Conservation (phyloP, 2,113 vertebrate genomes). For the Raphicerus campestris region DNA sequence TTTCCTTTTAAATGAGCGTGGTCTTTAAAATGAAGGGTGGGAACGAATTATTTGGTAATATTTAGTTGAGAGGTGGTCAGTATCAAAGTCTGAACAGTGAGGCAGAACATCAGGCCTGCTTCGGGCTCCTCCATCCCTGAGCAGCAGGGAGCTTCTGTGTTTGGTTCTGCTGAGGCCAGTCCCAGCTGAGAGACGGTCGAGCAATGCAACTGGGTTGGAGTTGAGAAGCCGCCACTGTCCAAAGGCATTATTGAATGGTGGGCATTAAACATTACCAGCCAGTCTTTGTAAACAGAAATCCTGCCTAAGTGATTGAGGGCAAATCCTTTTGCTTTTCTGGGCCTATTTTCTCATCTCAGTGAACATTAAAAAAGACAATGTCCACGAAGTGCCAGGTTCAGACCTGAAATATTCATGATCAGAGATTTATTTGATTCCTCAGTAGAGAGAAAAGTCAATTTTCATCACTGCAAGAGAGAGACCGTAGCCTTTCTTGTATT, state of each 20-base stretch:
- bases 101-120: background rate
- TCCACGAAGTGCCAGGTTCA: background rate
- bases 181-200: background rate
- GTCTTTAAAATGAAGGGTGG: background rate
- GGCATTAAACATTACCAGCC: background rate
- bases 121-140: background rate
- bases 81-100: background rate
- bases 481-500: background rate
- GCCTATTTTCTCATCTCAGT: background rate
- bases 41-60: background rate
- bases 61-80: background rate
- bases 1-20: constrained; percentile 34
- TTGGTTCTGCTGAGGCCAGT: background rate
- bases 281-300: background rate
- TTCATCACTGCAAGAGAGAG: background rate
- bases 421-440: constrained; percentile 4
- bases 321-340: background rate
- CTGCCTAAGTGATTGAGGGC: background rate
- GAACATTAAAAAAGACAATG: background rate
- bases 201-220: accelerated
- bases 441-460: background rate
- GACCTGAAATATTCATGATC: background rate
- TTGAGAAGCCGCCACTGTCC: background rate
- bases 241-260: background rate
- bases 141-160: background rate